These are phyloP conservation scores for Caerostris darwini DNA, from an alignment of 1,140 invertebrate species.

Conservation along the genomic window DNA sequence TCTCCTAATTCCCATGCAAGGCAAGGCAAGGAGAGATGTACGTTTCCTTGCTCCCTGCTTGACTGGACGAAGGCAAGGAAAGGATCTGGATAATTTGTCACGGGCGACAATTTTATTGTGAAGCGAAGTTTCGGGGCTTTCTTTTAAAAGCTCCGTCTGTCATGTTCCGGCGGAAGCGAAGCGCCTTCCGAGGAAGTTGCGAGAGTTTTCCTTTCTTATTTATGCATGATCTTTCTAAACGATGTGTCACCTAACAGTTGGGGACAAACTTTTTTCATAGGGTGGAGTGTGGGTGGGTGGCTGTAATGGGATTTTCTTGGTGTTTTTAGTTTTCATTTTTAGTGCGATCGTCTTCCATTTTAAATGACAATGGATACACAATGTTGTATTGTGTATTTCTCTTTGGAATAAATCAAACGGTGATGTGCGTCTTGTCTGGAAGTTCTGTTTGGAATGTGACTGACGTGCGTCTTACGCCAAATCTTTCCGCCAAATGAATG, in stretches of 20 bases:
- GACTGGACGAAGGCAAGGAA: background rate
- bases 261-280: background rate
- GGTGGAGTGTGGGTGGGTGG: background rate
- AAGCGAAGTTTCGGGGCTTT: conserved; percentile 18
- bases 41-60: background rate
- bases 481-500: too few species aligned
- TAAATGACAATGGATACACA: too few species aligned
- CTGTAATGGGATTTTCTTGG: background rate
- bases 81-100: conserved; percentile 33
- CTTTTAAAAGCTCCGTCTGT: background rate
- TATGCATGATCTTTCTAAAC: background rate
- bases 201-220: background rate
- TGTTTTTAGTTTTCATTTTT: background rate
- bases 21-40: background rate
- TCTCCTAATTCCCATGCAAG: background rate
- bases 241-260: background rate
- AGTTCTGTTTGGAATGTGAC: too few species aligned
- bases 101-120: conserved; percentile 35
- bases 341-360: background rate
- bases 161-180: background rate
- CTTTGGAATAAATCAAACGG: too few species aligned
- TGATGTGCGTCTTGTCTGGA: too few species aligned
- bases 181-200: background rate
- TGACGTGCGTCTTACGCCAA: too few species aligned
- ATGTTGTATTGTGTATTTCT: too few species aligned